Base-by-base conservation (phyloP, 2,888 invertebrate species). In the Agrochola lychnidis region DNA sequence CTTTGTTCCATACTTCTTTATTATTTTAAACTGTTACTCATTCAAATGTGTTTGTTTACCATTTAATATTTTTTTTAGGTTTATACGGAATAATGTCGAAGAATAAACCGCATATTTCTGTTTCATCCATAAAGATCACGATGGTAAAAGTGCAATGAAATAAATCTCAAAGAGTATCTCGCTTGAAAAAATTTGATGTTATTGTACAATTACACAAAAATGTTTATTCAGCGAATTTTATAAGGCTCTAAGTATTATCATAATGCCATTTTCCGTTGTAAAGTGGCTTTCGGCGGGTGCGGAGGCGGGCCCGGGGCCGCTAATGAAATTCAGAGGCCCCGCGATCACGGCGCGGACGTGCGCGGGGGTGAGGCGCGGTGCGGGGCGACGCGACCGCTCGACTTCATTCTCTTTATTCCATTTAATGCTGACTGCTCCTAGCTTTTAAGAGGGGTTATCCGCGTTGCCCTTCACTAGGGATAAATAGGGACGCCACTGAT, bases 371-470 rank as follows among this genome's bases (percentile, higher is more conserved):
- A 79, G 75, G 76, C 67, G 86, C 88, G 89, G 87, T 83, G 88
- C 92, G 91, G 89, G 92, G 93, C 22, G 79, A 63, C 68, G 81
- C 87, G 93, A 94, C 94, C 95, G 95, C 95, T 95, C 96, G 95
- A 95, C 96, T 95, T 95, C 94, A 95, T 96, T 96, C 95, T 94
- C 96, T 95, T 96, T 96, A 96, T 96, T 96, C 95, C 96, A 96
- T 96, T 96, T 96, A 96, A 96, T 96, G 96, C 96, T 96, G 96
- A 96, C 96, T 96, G 95, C 96, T 96, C 94, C 95, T 96, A 95
- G 96, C 96, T 96, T 96, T 96, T 96, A 96, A 96, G 96, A 96
- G 96, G 96, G 96, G 96, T 96, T 96, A 96, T 96, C 95, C 96
- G 94, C 93, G 94, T 95, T 95, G 96, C 96, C 96, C 96, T 95